Evolutionary conservation across 2,888 invertebrate genomes (phyloP), one percentile per base, ranked within the genome.

Genomic region (Eulithis testata): DNA sequence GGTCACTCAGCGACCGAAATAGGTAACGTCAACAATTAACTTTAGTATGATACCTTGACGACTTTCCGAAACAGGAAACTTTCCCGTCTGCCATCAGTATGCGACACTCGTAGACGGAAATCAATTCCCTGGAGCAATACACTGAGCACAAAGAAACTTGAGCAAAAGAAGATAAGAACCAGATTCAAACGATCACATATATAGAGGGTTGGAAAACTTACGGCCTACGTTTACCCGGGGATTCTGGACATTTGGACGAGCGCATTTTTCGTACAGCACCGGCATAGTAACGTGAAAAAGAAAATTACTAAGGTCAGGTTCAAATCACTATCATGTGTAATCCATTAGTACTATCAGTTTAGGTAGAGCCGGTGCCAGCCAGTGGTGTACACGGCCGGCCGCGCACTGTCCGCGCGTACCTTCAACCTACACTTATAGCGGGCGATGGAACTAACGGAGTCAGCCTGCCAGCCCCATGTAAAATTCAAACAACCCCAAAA

Each of bases 381-480:
- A 79, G 89, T 86, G 85, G 83, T 83, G 82, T 84, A 86, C 87
- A 84, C 90, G 87, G 88, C 88, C 88, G 89, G 83, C 83, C 88
- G 90, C 84, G 83, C 84, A 92, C 91, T 91, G 91, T 84, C 90
- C 90, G 86, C 84, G 83, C 81, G 76, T 78, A 71, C 69, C 77
- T 76, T 72, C 83, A 73, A 76, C 86, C 86, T 73, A 81, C 87
- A 85, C 89, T 89, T 90, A 90, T 90, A 91, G 82, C 83, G 77
- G 73, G 71, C 77, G 74, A 79, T 76, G 74, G 70, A 83, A 81
- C 81, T 82, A 83, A 83, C 85, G 82, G 81, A 80, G 79, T 73
- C 77, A 72, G 76, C 71, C 76, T 85, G 81, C 89, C 87, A 8
- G 85, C 87, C 88, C 89, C 83, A 84, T 88, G 83, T 77, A 79